These are phyloP conservation scores for Blastobasis lacticolella DNA, from an alignment of 2,888 invertebrate species.

Conservation along the genomic window DNA sequence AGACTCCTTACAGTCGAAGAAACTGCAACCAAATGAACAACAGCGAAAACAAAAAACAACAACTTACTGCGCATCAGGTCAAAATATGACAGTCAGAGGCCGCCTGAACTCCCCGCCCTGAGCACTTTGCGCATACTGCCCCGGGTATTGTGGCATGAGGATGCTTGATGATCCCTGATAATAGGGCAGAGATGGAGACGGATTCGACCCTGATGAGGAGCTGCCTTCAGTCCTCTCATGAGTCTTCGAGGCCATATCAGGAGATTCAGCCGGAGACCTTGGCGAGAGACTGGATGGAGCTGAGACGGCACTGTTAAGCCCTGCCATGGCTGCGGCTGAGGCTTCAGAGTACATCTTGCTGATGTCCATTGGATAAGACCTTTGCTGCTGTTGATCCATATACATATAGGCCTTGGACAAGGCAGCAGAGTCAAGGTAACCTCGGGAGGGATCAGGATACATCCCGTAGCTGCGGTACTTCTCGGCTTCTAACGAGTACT, in stretches of 20 bases:
- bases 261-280: constrained; percentile 70
- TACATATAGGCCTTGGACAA: constrained; percentile 85
- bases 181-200: constrained; percentile 75
- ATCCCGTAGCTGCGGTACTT: constrained; percentile 85
- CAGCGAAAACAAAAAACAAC: constrained; percentile 18
- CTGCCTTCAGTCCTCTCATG: constrained; percentile 71
- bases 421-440: constrained; percentile 82
- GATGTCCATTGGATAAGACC: constrained; percentile 76
- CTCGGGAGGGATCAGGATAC: constrained; percentile 82
- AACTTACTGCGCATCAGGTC: constrained; percentile 74
- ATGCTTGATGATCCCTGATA: constrained; percentile 75
- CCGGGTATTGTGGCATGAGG: constrained; percentile 80
- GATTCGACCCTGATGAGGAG: constrained; percentile 77
- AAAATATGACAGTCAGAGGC: constrained; percentile 86
- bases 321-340: constrained; percentile 75
- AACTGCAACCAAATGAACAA: constrained; percentile 19
- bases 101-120: constrained; percentile 81
- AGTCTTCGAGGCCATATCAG: constrained; percentile 66
- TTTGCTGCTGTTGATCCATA: constrained; percentile 78
- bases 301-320: constrained; percentile 57
- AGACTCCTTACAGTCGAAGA: constrained; percentile 21
- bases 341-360: constrained; percentile 79
- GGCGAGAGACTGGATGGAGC: constrained; percentile 64
- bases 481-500: constrained; percentile 84
- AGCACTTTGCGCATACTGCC: constrained; percentile 70